A percentile compares a stretch with the other conserved stretches of the same genome.
Conservation (phyloP, 1,140 invertebrate genomes). For the Microplitis demolitor region DNA sequence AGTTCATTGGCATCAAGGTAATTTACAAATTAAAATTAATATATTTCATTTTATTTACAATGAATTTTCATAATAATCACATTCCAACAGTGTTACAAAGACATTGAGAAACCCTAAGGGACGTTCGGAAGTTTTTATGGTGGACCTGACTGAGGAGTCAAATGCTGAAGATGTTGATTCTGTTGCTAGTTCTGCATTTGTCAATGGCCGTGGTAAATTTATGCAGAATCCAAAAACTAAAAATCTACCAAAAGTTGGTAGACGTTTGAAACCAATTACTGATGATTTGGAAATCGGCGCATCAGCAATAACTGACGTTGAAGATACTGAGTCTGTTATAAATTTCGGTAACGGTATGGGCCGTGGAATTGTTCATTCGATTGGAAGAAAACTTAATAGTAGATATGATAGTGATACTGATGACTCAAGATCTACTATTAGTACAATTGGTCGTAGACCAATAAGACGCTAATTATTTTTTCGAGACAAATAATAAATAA, state of each 20-base stretch:
- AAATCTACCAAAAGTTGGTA: neutral
- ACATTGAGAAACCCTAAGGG: constrained; percentile 27
- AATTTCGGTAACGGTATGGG: neutral
- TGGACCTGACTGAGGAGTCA: constrained; percentile 18
- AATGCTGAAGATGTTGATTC: constrained; percentile 33
- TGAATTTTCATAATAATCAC: neutral
- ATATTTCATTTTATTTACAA: neutral
- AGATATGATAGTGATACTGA: neutral
- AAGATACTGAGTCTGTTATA: constrained; percentile 1
- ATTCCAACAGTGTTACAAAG: neutral
- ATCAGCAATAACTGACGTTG: neutral
- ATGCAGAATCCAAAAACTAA: neutral
- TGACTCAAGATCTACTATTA: neutral
- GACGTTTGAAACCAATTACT: neutral
- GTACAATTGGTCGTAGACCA: neutral
- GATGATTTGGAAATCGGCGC: neutral
- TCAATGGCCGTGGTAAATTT: constrained; percentile 12
- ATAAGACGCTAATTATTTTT: neutral
- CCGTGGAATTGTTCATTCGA: neutral
- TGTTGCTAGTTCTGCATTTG: constrained; percentile 20
- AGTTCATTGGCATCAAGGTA: neutral
- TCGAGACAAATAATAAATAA: neutral
- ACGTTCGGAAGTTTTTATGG: constrained; percentile 34
- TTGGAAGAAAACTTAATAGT: neutral
- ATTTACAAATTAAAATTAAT: neutral